phyloP scores from a whole-genome alignment of 2,888 invertebrate species.

The Reticulitermes lucifugus region DNA sequence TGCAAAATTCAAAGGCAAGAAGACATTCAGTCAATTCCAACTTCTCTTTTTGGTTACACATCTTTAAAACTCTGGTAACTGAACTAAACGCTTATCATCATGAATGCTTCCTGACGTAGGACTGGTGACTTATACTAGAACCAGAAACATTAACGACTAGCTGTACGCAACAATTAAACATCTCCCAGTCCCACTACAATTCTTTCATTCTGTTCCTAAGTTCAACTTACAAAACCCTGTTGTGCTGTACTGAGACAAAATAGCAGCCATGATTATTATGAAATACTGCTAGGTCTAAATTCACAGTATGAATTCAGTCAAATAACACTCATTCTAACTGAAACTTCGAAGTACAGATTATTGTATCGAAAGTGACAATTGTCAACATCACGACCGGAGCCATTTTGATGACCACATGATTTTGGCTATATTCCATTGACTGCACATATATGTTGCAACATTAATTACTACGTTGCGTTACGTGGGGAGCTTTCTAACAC shows the following conservation, averaged over 20 bases:
- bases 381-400: slow-evolving; percentile 11
- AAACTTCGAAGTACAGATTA: neutral
- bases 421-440: neutral
- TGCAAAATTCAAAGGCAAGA: too few relatives aligned
- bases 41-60: too few relatives aligned
- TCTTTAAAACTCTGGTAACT: too few relatives aligned
- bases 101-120: too few relatives aligned
- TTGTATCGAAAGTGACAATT: slow-evolving; percentile 29
- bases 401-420: slow-evolving; percentile 32
- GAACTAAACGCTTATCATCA: too few relatives aligned
- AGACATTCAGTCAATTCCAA: too few relatives aligned
- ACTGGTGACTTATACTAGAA: too few relatives aligned
- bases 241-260: slow-evolving; percentile 60
- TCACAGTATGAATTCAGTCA: neutral
- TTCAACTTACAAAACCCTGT: slow-evolving; percentile 61
- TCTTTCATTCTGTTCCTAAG: neutral
- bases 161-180: neutral
- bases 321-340: slow-evolving; percentile 28
- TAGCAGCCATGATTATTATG: slow-evolving; percentile 56
- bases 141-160: too few relatives aligned
- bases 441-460: too few relatives aligned
- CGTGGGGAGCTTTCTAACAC: too few relatives aligned
- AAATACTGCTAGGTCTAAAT: slow-evolving; percentile 17
- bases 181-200: too few relatives aligned
- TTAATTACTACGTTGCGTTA: too few relatives aligned